Evolutionary conservation across 2,888 invertebrate species (phyloP), one percentile per base, ranked within the genome.

Genomic region (Protodeltote pygarga): DNA sequence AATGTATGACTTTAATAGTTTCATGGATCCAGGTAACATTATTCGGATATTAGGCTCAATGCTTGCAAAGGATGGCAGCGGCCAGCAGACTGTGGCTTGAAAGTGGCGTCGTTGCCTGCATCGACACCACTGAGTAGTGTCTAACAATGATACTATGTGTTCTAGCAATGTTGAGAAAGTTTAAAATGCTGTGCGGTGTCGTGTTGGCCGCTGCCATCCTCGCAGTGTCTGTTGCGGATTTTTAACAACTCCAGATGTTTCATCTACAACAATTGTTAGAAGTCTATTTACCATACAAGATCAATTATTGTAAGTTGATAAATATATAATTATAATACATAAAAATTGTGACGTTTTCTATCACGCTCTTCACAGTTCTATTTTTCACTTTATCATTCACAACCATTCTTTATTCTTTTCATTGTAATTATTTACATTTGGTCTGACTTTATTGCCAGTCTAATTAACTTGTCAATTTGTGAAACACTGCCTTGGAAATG

Each of bases 321-420:
- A 38, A 27, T 24, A 14, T 14, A 35, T 10, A 9, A 28, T 24
- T 21, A 10, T 29, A 17, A 21, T 11, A 14, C 17, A 45, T 31
- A 41, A 28, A n/a, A 48, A 55, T 55, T 50, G 57, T 55, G 42
- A 49, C 49, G 41, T 20, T 9, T 33, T 39, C 11, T 39, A 62
- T 37, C 42, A 46, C 29, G 3, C 13, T 21, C 16, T 44, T 13
- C 45, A 38, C 32, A 47, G 17, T 23, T 21, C 24, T 49, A 53
- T 8, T 31, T 17, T 37, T 64, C 31, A 33, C 48, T 47, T 40
- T 29, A 42, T 28, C 60, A 65, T 65, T 65, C 65, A 66, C 69
- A 66, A 68, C 69, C 65, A 51, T 65, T 48, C 45, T 42, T 32
- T 44, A 45, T 49, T 46, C 31, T 41, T 63, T 47, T 40, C 45